Evolutionary conservation across 2,888 invertebrate genomes (phyloP).

Genomic region (Julus scanicus): DNA sequence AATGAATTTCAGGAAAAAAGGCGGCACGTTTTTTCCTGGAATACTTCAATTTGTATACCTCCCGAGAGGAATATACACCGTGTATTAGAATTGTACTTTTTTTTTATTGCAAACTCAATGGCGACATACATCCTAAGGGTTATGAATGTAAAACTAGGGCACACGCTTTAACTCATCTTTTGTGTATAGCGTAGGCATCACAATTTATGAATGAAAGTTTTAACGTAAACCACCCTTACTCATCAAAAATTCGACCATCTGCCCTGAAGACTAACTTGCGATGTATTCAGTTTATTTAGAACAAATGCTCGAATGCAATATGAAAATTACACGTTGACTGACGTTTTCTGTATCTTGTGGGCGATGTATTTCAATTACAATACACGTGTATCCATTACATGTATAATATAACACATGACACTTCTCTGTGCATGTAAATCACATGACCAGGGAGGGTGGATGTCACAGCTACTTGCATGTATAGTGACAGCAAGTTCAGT

Average conservation of each 20-base stretch:
- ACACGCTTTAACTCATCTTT: not conserved
- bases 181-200: not conserved
- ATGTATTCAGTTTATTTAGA: not conserved
- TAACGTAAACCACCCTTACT: not conserved
- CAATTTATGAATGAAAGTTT: conserved; percentile 13
- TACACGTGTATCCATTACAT: too few species aligned
- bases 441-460: too few species aligned
- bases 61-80: not conserved
- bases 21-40: not conserved
- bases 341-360: too few species aligned
- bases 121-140: not conserved
- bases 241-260: not conserved
- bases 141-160: conserved; percentile 11
- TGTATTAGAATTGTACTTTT: not conserved
- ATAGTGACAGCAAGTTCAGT: too few species aligned
- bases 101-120: not conserved
- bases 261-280: not conserved
- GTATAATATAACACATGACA: too few species aligned
- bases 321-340: not conserved
- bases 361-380: too few species aligned
- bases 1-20: not conserved
- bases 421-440: too few species aligned
- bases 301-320: not conserved
- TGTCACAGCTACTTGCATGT: too few species aligned
- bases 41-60: not conserved